Base-by-base conservation (phyloP, 2,797 vertebrate species). In the Notolepis coatsorum region DNA sequence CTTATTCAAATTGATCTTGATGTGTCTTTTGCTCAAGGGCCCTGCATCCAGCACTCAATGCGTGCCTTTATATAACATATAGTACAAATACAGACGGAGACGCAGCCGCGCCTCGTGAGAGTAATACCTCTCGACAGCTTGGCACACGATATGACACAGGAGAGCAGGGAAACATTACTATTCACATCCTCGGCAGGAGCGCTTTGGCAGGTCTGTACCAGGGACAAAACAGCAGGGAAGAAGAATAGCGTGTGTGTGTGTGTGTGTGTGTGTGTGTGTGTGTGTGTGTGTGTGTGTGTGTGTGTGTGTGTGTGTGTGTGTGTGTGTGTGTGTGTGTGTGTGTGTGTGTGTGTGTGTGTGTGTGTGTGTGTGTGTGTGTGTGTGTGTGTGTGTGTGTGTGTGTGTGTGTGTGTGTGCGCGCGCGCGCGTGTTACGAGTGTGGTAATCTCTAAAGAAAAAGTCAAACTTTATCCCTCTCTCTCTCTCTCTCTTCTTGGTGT, bases 81-180 rank as follows among this genome's bases (percentile, higher is more conserved):
- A n/a, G n/a, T n/a, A n/a, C n/a, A n/a, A n/a, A n/a, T n/a, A n/a
- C n/a, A n/a, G n/a, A n/a, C n/a, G n/a, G n/a, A n/a, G n/a, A n/a
- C n/a, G n/a, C n/a, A n/a, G n/a, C n/a, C n/a, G n/a, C n/a, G n/a
- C n/a, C n/a, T n/a, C n/a, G n/a, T 73, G 68, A 86, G 71, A 77
- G 70, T 85, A 84, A 90, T 82, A 60, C 62, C 61, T 86, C 66
- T 64, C 63, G 77, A 85, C 82, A 88, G 81, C 75, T 74, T 7
- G 12, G 73, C 63, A 84, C 43, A 81, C 78, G 84, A 79, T 71
- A 61, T 61, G 49, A 80, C 72, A 63, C 56, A 73, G 66, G 60
- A 77, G 65, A 62, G 21, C 27, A 69, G 60, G 67, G 85, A 88
- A 84, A 82, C 75, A 68, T 73, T 64, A 80, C 42, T 42, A 65